Conservation (phyloP, 2,797 vertebrate genomes). For the Paramormyrops hopkinsi region DNA sequence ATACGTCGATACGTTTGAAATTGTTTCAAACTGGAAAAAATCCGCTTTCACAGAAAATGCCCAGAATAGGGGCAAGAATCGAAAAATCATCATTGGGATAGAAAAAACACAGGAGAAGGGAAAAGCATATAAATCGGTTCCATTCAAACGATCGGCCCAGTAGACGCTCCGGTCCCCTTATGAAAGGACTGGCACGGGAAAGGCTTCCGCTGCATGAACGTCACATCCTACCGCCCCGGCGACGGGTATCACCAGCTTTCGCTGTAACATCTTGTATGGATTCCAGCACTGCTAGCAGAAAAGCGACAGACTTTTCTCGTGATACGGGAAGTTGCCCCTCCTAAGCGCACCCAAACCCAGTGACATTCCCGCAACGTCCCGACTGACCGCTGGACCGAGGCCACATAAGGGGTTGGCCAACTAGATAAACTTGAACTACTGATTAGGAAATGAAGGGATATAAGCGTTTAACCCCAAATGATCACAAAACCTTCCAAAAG, state of each 20-base stretch:
- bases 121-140: not conserved
- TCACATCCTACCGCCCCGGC: conserved; percentile 19
- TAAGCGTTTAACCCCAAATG: not conserved
- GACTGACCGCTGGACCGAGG: not conserved
- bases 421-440: not conserved
- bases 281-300: not conserved
- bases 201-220: conserved; percentile 18
- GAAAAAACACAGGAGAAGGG: not conserved
- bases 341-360: not conserved
- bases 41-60: conserved; percentile 54
- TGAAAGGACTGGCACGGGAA: not conserved
- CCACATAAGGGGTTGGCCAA: not conserved
- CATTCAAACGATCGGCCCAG: conserved; percentile 29
- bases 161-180: not conserved
- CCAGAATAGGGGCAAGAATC: conserved; percentile 47
- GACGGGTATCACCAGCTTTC: not conserved
- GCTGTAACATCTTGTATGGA: not conserved
- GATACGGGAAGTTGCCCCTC: too few relatives aligned
- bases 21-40: conserved; percentile 62
- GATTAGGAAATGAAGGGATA: not conserved
- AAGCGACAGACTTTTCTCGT: not conserved
- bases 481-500: not conserved
- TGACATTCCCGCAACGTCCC: not conserved
- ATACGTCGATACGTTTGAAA: conserved; percentile 67
- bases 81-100: conserved; percentile 46